A percentile compares a stretch with the other conserved stretches of the same genome.
phyloP scores from a whole-genome alignment of 2,888 invertebrate species.

The Trachelus iudaicus region DNA sequence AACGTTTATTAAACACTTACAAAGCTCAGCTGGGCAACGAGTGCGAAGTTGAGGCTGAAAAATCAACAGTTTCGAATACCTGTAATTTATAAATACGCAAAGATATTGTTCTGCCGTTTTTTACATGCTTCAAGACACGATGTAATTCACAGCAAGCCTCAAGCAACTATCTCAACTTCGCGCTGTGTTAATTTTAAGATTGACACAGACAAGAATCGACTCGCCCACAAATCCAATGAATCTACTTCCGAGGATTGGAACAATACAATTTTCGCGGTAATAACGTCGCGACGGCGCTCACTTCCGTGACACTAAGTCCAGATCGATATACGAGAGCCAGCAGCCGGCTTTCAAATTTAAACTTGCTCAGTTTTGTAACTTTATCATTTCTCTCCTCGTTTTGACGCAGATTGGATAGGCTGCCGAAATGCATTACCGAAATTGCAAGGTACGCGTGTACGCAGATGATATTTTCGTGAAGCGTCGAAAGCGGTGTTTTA shows the following conservation, averaged over 20 bases:
- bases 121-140: neutral
- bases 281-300: neutral
- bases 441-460: constrained; percentile 27
- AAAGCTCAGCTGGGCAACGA: neutral
- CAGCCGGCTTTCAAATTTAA: constrained; percentile 18
- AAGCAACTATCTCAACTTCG: neutral
- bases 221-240: neutral
- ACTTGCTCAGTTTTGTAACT: constrained; percentile 11
- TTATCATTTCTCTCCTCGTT: constrained; percentile 8
- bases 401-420: constrained; percentile 16
- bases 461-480: neutral
- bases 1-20: neutral
- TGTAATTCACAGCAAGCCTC: neutral
- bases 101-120: neutral
- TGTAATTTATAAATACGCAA: neutral
- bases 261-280: neutral
- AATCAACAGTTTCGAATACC: neutral
- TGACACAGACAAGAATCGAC: neutral
- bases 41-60: neutral
- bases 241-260: neutral
- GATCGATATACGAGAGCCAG: neutral
- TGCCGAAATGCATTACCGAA: constrained; percentile 33
- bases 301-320: neutral
- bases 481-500: neutral
- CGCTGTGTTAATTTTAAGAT: neutral